Conservation (phyloP, 2,113 vertebrate species). For the Dipodomys merriami region DNA sequence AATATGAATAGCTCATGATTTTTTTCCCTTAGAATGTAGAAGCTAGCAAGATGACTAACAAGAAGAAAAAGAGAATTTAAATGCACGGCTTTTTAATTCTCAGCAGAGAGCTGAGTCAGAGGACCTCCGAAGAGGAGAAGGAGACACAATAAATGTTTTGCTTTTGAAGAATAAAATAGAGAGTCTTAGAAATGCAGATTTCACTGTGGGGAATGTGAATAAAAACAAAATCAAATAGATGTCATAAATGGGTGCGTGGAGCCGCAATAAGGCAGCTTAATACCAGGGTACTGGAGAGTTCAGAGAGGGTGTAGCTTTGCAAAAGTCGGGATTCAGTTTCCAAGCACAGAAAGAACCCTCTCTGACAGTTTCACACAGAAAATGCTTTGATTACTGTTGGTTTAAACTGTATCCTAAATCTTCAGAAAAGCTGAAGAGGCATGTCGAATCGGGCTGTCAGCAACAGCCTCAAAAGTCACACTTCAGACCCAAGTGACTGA, state of each 20-base stretch:
- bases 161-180: background rate
- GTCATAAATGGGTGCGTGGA: background rate
- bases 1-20: background rate
- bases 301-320: conserved; percentile 44
- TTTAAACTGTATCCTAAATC: background rate
- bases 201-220: background rate
- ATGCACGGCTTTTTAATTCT: background rate
- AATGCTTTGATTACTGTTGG: background rate
- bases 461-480: background rate
- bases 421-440: background rate
- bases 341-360: background rate
- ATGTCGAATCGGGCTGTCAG: background rate
- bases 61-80: background rate
- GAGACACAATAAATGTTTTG: background rate
- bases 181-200: background rate
- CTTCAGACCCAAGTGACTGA: background rate
- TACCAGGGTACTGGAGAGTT: conserved; percentile 12
- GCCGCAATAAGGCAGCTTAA: background rate
- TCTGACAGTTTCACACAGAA: conserved; percentile 28
- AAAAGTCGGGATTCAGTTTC: conserved; percentile 47
- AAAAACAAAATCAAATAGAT: conserved; percentile 19
- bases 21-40: background rate
- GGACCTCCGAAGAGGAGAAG: background rate
- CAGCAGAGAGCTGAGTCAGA: background rate
- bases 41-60: background rate